Percentiles rank a stretch among this genome's conserved stretches.
Conservation (phyloP, 2,113 vertebrate genomes). For the Bos indicus region DNA sequence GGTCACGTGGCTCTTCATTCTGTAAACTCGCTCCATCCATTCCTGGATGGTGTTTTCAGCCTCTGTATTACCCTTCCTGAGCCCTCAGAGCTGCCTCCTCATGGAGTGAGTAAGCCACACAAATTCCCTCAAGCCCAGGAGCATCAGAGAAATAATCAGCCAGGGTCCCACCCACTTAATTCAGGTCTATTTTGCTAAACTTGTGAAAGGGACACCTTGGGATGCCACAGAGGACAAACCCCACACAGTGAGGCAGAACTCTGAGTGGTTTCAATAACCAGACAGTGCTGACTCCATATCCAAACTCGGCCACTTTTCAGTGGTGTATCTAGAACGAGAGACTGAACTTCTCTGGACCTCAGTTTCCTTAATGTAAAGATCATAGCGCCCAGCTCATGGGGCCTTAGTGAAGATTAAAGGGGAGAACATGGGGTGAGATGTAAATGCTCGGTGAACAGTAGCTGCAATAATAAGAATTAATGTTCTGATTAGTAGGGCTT, state of each 20-base stretch:
- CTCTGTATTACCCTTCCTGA: neutral
- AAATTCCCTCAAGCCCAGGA: neutral
- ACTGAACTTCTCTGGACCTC: neutral
- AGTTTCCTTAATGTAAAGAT: neutral
- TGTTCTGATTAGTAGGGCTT: no score
- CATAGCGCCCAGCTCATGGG: fast-evolving
- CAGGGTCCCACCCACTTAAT: neutral
- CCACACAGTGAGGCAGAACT: neutral
- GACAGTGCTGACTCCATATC: neutral
- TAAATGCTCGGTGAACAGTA: neutral
- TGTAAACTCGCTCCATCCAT: neutral
- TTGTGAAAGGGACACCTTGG: no score
- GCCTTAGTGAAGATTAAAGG: neutral
- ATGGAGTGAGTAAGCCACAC: neutral
- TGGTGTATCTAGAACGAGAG: neutral
- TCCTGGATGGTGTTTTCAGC: neutral
- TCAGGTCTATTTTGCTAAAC: neutral
- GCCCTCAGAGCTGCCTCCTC: neutral
- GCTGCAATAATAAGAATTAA: neutral
- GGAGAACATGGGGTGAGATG: neutral
- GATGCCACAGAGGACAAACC: neutral
- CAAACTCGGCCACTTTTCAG: neutral
- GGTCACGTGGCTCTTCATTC: neutral
- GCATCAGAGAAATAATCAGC: neutral
- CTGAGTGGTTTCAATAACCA: neutral